Evolutionary conservation across 2,797 vertebrate genomes (phyloP).

Genomic region (Acanthornis magna): DNA sequence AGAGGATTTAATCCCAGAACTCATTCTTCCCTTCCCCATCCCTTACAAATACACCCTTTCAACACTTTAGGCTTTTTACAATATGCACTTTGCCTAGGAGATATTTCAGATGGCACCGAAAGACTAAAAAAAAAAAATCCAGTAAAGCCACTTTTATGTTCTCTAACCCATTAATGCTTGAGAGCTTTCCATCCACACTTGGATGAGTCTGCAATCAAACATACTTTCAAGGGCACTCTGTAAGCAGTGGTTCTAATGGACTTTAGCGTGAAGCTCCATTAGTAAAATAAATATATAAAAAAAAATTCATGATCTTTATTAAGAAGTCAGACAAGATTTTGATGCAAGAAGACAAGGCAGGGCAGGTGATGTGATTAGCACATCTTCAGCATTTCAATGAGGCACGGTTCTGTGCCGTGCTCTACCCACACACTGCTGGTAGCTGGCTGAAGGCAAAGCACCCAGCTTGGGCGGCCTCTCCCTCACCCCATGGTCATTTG

Average conservation of each 20-base stretch:
- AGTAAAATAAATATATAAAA: constrained; percentile 59
- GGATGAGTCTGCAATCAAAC: constrained; percentile 35
- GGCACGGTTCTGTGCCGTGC: neutral
- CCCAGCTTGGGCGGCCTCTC: neutral
- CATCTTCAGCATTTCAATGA: constrained; percentile 17
- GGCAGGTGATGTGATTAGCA: neutral
- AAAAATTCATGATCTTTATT: constrained; percentile 23
- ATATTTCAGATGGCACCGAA: neutral
- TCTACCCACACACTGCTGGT: rapidly evolving
- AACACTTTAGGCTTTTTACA: neutral
- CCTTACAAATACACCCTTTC: neutral
- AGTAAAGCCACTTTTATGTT: constrained; percentile 6
- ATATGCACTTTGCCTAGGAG: neutral
- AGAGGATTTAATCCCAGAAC: neutral
- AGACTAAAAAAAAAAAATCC: neutral
- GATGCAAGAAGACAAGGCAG: constrained; percentile 25
- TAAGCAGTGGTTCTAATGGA: constrained; percentile 49
- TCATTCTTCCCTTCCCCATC: neutral
- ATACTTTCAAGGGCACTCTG: constrained; percentile 9
- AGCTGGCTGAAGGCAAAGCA: neutral
- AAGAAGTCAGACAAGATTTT: constrained; percentile 43
- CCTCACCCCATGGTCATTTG: neutral
- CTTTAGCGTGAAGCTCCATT: constrained; percentile 50
- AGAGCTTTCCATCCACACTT: neutral
- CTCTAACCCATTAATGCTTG: constrained; percentile 14